A percentile compares a stretch with the other conserved stretches of the same genome.
Conservation (phyloP, 2,797 vertebrate genomes). For the Podargus strigoides region DNA sequence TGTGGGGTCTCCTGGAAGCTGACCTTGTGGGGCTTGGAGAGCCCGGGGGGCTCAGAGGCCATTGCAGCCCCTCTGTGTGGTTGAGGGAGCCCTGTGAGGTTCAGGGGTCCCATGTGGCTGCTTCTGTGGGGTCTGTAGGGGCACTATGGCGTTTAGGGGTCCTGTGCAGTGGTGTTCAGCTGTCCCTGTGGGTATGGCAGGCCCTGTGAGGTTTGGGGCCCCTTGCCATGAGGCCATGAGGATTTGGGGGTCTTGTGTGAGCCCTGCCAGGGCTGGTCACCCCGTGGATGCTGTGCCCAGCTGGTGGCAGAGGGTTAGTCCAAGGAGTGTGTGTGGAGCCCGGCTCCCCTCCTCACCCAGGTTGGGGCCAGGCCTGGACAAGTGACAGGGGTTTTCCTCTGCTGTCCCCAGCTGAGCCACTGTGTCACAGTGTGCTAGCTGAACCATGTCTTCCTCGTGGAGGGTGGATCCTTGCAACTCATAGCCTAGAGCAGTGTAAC, state of each 20-base stretch:
- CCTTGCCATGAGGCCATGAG: background rate
- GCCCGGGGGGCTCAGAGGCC: background rate
- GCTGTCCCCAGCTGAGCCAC: background rate
- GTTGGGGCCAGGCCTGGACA: background rate
- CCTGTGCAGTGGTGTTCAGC: background rate
- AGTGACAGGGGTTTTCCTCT: background rate
- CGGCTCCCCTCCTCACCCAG: background rate
- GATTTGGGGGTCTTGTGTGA: background rate
- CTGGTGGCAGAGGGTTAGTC: background rate
- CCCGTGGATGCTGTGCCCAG: rapidly evolving
- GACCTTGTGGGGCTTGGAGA: too few relatives aligned
- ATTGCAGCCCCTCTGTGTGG: background rate
- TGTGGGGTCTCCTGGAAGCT: too few relatives aligned
- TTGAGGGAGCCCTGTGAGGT: too few relatives aligned
- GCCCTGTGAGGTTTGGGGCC: too few relatives aligned
- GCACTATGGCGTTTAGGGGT: too few relatives aligned
- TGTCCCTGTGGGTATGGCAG: too few relatives aligned
- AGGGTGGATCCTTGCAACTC: rapidly evolving
- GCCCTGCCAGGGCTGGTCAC: rapidly evolving
- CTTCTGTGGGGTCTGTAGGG: too few relatives aligned
- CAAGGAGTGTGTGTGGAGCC: rapidly evolving
- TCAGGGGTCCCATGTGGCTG: too few relatives aligned
- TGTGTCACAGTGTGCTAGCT: background rate
- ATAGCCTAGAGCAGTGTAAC: background rate
- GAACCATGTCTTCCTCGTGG: rapidly evolving